phyloP scores from a whole-genome alignment of 2,888 invertebrate genomes.

The Drosophila eohydei region DNA sequence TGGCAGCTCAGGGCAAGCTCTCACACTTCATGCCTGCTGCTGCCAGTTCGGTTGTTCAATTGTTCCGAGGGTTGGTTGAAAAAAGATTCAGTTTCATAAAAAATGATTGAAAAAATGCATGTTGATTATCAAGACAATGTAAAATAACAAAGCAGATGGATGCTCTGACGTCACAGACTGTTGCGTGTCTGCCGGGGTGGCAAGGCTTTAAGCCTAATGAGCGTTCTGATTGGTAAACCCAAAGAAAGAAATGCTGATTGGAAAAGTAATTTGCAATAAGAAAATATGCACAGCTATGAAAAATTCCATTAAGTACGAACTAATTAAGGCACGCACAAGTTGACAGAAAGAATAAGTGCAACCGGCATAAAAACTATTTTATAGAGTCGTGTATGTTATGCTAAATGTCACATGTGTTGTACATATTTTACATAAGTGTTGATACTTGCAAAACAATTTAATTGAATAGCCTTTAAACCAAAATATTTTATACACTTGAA shows the following conservation, averaged over 20 bases:
- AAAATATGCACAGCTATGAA: neutral
- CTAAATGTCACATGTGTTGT: neutral
- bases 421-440: neutral
- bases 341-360: neutral
- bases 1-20: slow-evolving; percentile 65
- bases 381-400: neutral
- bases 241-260: neutral
- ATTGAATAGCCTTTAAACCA: neutral
- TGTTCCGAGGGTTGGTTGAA: slow-evolving; percentile 45
- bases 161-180: neutral
- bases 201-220: neutral
- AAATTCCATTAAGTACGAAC: neutral
- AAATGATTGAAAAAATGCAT: neutral
- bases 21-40: slow-evolving; percentile 57
- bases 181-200: neutral
- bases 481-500: neutral
- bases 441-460: neutral
- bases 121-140: neutral
- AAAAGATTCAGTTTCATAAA: neutral
- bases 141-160: neutral
- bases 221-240: neutral
- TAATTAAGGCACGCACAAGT: neutral
- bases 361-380: neutral
- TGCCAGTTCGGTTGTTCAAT: slow-evolving; percentile 32
- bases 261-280: slow-evolving; percentile 2